phyloP scores from a whole-genome alignment of 2,797 vertebrate genomes.

The Falco rusticolus region DNA sequence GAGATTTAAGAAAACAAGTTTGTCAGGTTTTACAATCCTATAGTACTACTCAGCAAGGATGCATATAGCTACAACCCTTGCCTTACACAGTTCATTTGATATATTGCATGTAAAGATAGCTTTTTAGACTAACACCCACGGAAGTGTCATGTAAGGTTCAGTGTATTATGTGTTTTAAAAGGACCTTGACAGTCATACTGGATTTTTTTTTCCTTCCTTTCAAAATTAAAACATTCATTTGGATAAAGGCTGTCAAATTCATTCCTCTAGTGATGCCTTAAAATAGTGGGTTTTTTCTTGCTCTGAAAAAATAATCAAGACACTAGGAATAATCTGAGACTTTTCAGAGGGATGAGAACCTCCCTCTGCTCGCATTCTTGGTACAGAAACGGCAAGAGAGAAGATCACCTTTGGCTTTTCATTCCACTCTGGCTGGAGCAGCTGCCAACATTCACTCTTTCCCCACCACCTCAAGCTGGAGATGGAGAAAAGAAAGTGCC shows the following conservation, averaged over 20 bases:
- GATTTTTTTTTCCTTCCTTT: background rate
- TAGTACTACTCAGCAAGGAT: background rate
- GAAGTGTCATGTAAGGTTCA: conserved; percentile 37
- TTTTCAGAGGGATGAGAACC: background rate
- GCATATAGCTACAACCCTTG: background rate
- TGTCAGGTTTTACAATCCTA: background rate
- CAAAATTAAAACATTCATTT: conserved; percentile 3
- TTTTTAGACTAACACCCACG: conserved; percentile 29
- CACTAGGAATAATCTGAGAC: background rate
- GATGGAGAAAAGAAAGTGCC: background rate
- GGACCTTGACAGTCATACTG: conserved; percentile 23
- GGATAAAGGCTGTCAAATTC: conserved; percentile 24
- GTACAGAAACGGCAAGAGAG: background rate
- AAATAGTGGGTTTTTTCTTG: background rate
- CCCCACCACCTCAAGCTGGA: background rate
- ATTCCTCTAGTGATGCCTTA: background rate
- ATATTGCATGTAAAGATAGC: background rate
- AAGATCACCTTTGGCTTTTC: background rate
- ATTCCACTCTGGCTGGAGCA: background rate
- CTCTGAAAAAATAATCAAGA: background rate
- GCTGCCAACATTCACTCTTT: background rate
- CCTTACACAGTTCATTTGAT: background rate
- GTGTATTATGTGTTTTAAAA: background rate
- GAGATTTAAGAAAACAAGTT: background rate
- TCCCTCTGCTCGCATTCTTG: background rate